A percentile compares a stretch with the other conserved stretches of the same genome.
Evolutionary conservation across 2,797 vertebrate genomes (phyloP).

Genomic region (Sciaenops ocellatus): DNA sequence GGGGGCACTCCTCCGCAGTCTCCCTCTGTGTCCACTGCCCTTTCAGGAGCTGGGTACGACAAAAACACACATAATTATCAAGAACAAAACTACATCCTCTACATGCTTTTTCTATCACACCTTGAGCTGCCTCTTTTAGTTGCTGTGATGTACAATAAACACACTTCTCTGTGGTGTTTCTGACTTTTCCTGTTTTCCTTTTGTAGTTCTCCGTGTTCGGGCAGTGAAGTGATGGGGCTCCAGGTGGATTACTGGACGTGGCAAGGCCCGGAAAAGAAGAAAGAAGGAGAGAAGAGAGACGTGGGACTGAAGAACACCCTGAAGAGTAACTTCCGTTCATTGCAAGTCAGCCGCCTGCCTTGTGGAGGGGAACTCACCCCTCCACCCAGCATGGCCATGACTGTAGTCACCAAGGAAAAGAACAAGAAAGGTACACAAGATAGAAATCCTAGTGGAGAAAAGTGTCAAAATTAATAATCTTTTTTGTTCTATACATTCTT

Average conservation of each 20-base stretch:
- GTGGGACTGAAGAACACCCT: slow-evolving; percentile 87
- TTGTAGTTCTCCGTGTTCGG: slow-evolving; percentile 82
- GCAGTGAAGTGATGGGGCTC: slow-evolving; percentile 88
- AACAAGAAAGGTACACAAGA: slow-evolving; percentile 86
- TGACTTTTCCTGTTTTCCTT: neutral
- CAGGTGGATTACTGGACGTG: slow-evolving; percentile 90
- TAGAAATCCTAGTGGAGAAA: no score
- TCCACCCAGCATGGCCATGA: slow-evolving; percentile 88
- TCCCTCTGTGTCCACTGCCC: slow-evolving; percentile 85
- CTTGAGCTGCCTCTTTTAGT: neutral
- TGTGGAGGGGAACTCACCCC: slow-evolving; percentile 83
- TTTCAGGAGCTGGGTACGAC: slow-evolving; percentile 87
- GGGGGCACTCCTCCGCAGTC: slow-evolving; percentile 86
- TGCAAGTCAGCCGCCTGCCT: slow-evolving; percentile 88
- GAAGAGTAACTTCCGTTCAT: slow-evolving; percentile 89
- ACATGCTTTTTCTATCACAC: neutral
- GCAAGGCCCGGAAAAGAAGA: slow-evolving; percentile 84
- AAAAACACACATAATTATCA: neutral
- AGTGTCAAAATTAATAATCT: no score
- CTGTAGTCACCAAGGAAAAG: slow-evolving; percentile 89
- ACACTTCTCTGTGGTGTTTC: neutral
- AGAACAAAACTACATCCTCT: neutral
- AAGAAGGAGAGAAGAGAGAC: slow-evolving; percentile 86
- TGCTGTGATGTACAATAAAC: neutral
- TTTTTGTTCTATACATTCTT: neutral